A percentile compares a stretch with the other conserved stretches of the same genome.
These are phyloP conservation scores for Anthopleura xanthogrammica DNA, from an alignment of 92 coral and sea anemone species.

Conservation along the genomic window DNA sequence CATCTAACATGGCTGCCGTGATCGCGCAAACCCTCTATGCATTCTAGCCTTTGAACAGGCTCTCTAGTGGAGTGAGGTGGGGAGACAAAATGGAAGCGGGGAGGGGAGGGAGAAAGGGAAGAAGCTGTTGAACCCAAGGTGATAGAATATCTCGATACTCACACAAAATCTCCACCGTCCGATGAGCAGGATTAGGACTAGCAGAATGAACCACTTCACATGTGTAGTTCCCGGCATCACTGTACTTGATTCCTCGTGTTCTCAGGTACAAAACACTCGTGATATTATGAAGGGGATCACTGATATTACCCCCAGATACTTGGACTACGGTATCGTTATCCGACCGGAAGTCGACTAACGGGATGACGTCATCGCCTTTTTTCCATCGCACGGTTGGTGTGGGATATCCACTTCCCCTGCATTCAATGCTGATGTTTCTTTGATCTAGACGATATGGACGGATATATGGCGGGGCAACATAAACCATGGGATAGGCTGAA, in stretches of 20 bases:
- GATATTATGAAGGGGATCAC: conserved; percentile 28
- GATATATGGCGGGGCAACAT: neutral
- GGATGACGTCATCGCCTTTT: conserved; percentile 16
- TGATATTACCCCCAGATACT: conserved; percentile 14
- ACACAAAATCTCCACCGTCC: conserved; percentile 57
- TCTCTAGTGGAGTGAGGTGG: no score
- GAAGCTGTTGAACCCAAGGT: no score
- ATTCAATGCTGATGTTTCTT: conserved; percentile 21
- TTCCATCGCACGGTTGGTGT: conserved; percentile 46
- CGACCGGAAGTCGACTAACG: neutral
- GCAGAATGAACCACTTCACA: conserved; percentile 40
- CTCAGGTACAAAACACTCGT: conserved; percentile 50
- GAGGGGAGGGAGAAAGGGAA: no score
- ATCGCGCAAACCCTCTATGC: no score
- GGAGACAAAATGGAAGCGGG: no score
- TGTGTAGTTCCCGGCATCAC: conserved; percentile 58
- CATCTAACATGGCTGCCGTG: no score
- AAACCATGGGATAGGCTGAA: neutral
- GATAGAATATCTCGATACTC: conserved; percentile 31
- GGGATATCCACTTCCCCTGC: conserved; percentile 58
- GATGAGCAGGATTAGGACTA: neutral
- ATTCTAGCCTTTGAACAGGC: no score
- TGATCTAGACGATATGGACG: conserved; percentile 1
- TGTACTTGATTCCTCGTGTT: conserved; percentile 35
- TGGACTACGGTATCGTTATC: conserved; percentile 35